Conservation (phyloP, 2,888 invertebrate species). For the Melanostoma mellinum region DNA sequence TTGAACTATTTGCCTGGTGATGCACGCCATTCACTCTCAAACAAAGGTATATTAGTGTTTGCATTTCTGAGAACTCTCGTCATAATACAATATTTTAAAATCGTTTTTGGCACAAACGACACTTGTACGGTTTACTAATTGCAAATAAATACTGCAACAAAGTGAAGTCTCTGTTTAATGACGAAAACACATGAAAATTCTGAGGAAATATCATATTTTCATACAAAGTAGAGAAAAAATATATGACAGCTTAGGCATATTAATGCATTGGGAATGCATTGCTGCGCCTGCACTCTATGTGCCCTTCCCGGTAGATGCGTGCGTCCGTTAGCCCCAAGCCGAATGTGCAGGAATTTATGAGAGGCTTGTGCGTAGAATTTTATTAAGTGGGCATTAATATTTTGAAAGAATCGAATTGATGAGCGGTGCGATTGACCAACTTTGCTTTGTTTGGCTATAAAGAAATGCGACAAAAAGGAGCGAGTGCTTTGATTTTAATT, state of each 20-base stretch:
- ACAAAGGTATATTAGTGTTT: background rate
- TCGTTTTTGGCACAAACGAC: background rate
- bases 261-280: slow-evolving; percentile 48
- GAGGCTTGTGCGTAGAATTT: slow-evolving; percentile 39
- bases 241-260: slow-evolving; percentile 52
- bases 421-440: slow-evolving; percentile 61
- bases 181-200: slow-evolving; percentile 48
- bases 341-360: slow-evolving; percentile 64
- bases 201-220: slow-evolving; percentile 67
- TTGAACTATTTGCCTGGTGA: too few relatives aligned
- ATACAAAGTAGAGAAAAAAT: slow-evolving; percentile 20
- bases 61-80: slow-evolving; percentile 30
- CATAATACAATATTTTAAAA: slow-evolving; percentile 8
- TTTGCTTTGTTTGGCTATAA: slow-evolving; percentile 26
- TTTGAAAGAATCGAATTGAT: slow-evolving; percentile 1
- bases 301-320: slow-evolving; percentile 52
- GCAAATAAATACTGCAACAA: slow-evolving; percentile 1
- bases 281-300: slow-evolving; percentile 2
- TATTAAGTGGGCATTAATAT: slow-evolving; percentile 47
- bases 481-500: slow-evolving; percentile 16
- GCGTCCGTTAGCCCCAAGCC: slow-evolving; percentile 63
- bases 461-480: background rate
- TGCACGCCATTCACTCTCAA: too few relatives aligned
- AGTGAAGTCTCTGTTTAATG: slow-evolving; percentile 40
- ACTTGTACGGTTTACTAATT: background rate